Conservation (phyloP, 1,140 invertebrate species). For the Halesus radiatus region DNA sequence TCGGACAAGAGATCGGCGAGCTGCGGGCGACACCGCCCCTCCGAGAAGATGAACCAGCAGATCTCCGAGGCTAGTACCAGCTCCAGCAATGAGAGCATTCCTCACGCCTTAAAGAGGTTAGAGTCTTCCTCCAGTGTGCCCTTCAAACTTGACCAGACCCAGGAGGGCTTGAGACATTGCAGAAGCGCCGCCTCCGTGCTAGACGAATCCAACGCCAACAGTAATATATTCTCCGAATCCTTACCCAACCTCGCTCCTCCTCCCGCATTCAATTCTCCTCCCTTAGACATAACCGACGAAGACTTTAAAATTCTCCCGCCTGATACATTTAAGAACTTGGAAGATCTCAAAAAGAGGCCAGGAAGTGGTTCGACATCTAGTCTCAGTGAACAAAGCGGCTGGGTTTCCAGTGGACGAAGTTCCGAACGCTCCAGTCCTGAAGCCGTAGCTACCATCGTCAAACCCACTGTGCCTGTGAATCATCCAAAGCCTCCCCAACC, state of each 20-base stretch:
- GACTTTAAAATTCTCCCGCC: conserved; percentile 70
- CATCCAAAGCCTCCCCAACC: conserved; percentile 68
- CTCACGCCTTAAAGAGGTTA: conserved; percentile 65
- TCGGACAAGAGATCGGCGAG: conserved; percentile 60
- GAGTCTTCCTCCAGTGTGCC: conserved; percentile 74
- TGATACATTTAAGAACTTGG: conserved; percentile 66
- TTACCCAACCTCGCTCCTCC: conserved; percentile 75
- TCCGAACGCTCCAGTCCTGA: conserved; percentile 73
- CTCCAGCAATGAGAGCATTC: conserved; percentile 69
- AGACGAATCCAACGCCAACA: conserved; percentile 68
- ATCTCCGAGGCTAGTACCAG: conserved; percentile 70
- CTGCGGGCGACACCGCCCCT: conserved; percentile 64
- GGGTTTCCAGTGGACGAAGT: conserved; percentile 80
- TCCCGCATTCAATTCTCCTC: conserved; percentile 70
- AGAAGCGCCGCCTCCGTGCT: conserved; percentile 74
- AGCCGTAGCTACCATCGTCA: conserved; percentile 50
- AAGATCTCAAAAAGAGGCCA: conserved; percentile 60
- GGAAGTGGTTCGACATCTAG: conserved; percentile 77
- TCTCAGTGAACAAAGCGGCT: conserved; percentile 82
- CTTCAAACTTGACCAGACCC: conserved; percentile 70
- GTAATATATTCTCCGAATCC: conserved; percentile 72
- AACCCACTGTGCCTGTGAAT: not conserved
- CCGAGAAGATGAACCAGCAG: conserved; percentile 68
- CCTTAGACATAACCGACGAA: conserved; percentile 67
- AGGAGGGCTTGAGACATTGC: conserved; percentile 71